phyloP scores from a whole-genome alignment of 2,797 vertebrate genomes.

The Protosalanx chinensis region DNA sequence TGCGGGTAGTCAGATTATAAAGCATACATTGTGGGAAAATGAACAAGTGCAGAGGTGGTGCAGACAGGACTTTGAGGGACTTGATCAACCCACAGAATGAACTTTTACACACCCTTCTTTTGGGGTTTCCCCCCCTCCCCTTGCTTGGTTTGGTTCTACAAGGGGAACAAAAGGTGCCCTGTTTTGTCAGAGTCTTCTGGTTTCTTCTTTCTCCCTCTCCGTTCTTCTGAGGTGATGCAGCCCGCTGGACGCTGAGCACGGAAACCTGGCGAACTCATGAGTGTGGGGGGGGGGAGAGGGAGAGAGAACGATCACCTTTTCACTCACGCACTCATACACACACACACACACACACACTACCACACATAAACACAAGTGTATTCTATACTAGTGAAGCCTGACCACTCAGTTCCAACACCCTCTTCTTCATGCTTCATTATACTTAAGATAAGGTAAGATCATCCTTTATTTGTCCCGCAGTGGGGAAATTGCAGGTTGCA shows the following conservation, averaged over 20 bases:
- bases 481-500: no score
- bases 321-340: background rate
- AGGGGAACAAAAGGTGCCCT: slow-evolving; percentile 3
- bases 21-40: no score
- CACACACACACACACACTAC: background rate
- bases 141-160: background rate
- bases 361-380: background rate
- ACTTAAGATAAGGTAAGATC: no score
- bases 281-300: no score
- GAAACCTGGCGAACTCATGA: slow-evolving; percentile 8
- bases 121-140: background rate
- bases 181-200: background rate
- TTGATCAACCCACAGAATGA: background rate
- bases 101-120: background rate
- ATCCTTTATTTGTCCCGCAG: no score
- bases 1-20: no score
- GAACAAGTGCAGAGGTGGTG: background rate
- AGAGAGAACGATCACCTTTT: no score
- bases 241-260: background rate
- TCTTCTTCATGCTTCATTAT: no score
- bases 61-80: background rate
- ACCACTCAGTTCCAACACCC: background rate
- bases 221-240: background rate
- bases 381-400: background rate
- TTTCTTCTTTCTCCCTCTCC: slow-evolving; percentile 4